phyloP scores from a whole-genome alignment of 35 echinoderm and acorn worm genomes.

The Strongylocentrotus purpuratus region DNA sequence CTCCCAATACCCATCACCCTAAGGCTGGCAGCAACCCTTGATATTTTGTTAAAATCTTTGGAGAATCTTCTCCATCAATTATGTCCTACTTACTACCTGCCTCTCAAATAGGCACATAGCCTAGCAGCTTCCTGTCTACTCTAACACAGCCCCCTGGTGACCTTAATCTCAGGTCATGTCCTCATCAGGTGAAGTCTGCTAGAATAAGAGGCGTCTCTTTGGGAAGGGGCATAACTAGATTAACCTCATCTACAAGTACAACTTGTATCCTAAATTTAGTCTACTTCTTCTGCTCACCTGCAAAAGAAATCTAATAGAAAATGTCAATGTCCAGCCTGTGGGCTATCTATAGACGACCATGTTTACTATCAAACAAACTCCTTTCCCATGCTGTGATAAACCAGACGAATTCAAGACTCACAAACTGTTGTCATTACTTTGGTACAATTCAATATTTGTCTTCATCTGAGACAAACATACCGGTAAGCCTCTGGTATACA shows the following conservation, averaged over 20 bases:
- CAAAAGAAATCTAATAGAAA: not conserved
- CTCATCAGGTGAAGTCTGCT: constrained; percentile 22
- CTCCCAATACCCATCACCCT: not conserved
- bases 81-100: constrained; percentile 13
- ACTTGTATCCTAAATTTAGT: not conserved
- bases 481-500: no score
- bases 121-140: not conserved
- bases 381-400: not conserved
- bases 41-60: not conserved
- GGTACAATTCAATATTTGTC: not conserved
- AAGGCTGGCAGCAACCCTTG: not conserved
- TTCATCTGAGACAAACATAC: not conserved
- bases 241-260: constrained; percentile 13
- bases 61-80: constrained; percentile 17
- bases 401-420: not conserved
- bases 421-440: not conserved
- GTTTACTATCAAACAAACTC: not conserved
- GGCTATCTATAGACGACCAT: not conserved
- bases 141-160: not conserved
- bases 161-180: constrained; percentile 18
- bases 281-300: not conserved
- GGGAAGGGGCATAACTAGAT: not conserved
- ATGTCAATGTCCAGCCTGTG: not conserved
- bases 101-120: not conserved
- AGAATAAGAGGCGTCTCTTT: not conserved